Percentiles rank a stretch among this genome's conserved stretches.
Conservation (phyloP, 2,797 vertebrate species). For the Ctenopoma kingsleyae region DNA sequence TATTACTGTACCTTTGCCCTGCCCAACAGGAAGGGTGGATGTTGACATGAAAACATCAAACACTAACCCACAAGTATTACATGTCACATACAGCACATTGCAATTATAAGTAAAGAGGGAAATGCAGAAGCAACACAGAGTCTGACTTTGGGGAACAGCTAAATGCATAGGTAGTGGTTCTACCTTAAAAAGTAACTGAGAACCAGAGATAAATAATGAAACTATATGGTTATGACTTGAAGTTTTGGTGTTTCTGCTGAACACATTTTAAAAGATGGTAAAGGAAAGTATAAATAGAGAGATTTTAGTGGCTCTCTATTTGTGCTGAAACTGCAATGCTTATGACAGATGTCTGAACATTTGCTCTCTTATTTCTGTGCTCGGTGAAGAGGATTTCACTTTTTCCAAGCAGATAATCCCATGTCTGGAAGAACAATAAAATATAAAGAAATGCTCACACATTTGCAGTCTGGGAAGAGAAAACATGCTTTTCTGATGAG, state of each 20-base stretch:
- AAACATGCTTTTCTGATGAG: slow-evolving; percentile 28
- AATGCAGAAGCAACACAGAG: neutral
- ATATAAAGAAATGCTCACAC: slow-evolving; percentile 9
- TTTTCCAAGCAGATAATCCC: neutral
- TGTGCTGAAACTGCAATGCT: neutral
- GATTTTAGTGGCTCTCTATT: neutral
- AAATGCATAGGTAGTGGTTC: neutral
- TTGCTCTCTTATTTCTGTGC: slow-evolving; percentile 4
- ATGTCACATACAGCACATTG: slow-evolving; percentile 17
- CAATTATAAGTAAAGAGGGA: slow-evolving; percentile 31
- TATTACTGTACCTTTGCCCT: slow-evolving; percentile 44
- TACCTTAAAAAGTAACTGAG: slow-evolving; percentile 9
- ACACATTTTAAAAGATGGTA: neutral
- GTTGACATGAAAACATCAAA: slow-evolving; percentile 65
- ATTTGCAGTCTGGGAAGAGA: neutral
- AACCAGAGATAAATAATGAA: slow-evolving; percentile 1
- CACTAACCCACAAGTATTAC: slow-evolving; percentile 1
- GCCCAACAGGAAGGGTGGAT: slow-evolving; percentile 41
- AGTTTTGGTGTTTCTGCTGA: neutral
- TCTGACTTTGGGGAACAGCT: slow-evolving; percentile 1
- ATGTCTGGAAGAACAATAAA: neutral
- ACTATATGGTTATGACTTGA: neutral
- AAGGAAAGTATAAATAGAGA: neutral
- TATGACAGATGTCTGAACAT: slow-evolving; percentile 13
- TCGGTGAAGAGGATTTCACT: neutral